Evolutionary conservation across 1,140 invertebrate species (phyloP).

Genomic region (Caenorhabditis tropicalis): DNA sequence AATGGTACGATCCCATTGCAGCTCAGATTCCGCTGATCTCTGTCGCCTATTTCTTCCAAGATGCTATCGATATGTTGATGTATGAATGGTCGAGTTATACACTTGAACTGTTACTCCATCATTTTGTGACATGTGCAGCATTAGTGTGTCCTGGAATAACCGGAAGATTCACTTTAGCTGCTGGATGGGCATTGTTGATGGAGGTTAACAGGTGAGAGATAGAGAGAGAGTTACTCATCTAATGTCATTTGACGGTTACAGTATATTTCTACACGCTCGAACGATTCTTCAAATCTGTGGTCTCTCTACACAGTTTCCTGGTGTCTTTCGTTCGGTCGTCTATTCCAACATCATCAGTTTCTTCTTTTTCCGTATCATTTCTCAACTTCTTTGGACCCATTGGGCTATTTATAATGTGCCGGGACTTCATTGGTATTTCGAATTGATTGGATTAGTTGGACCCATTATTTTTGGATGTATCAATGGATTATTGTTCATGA

Average conservation of each 20-base stretch:
- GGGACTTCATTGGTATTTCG: slow-evolving; percentile 32
- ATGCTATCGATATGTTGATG: slow-evolving; percentile 64
- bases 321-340: slow-evolving; percentile 50
- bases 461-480: slow-evolving; percentile 60
- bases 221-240: background rate
- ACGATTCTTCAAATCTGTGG: slow-evolving; percentile 63
- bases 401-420: slow-evolving; percentile 33
- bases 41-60: slow-evolving; percentile 64
- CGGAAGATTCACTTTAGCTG: slow-evolving; percentile 58
- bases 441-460: slow-evolving; percentile 54
- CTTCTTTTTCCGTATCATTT: slow-evolving; percentile 56
- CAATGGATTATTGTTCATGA: slow-evolving; percentile 61
- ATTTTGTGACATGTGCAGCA: slow-evolving; percentile 58
- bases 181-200: slow-evolving; percentile 65
- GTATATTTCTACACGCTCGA: slow-evolving; percentile 63
- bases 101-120: slow-evolving; percentile 61
- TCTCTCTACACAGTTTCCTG: background rate
- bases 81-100: slow-evolving; percentile 65
- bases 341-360: slow-evolving; percentile 62
- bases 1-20: slow-evolving; percentile 52
- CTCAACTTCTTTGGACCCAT: slow-evolving; percentile 9
- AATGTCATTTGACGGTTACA: slow-evolving; percentile 55
- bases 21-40: slow-evolving; percentile 58
- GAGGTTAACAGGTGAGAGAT: slow-evolving; percentile 62
- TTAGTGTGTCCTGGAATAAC: slow-evolving; percentile 48